Base-by-base conservation (phyloP, 2,797 vertebrate genomes). In the Pelobates cultripes region DNA sequence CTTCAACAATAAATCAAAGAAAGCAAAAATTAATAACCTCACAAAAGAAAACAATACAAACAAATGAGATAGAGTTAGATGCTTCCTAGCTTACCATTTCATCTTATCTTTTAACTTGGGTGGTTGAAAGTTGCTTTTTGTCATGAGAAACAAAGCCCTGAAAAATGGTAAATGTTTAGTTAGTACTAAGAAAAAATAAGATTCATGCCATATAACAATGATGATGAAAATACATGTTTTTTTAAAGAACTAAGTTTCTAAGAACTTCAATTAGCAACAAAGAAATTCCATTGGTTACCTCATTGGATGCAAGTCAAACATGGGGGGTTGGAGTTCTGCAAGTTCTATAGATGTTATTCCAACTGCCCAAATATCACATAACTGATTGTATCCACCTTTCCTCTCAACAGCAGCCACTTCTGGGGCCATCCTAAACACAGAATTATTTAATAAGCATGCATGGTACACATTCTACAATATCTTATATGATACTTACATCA, bases 281-380 rank as follows among this genome's bases (percentile, higher is more conserved):
- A 28, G 28, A 28, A 28, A 28, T 28, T 28, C 28, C 28, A 28
- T 28, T 28, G 28, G 28, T 86, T 78, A 96, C 95, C 96, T 95
- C 97, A 99, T 99, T 0, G 98, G 97, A 89, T 99, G 97, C 12
- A 99, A 87, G 89, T 99, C 98, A 87, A 99, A 99, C 98, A 99
- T 99, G 3, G 98, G 98, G 0, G 98, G 98, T 80, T 99, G 97
- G 7, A 99, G 95, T 73, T 99, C 98, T 1, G 97, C 98, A 70
- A 99, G 93, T 87, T 99, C 98, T 86, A 99, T 99, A 81, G 97
- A 96, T 9, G 98, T 99, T 85, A 99, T 99, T 40, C 98, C 98
- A 86, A 99, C 97, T 0, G 98, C 97, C 98, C 98, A 99, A 81
- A 99, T 96, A 77, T 99, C 98, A 93, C 98, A 99, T 66, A 99